Evolutionary conservation across 2,888 invertebrate species (phyloP).

Genomic region (Mantis religiosa): DNA sequence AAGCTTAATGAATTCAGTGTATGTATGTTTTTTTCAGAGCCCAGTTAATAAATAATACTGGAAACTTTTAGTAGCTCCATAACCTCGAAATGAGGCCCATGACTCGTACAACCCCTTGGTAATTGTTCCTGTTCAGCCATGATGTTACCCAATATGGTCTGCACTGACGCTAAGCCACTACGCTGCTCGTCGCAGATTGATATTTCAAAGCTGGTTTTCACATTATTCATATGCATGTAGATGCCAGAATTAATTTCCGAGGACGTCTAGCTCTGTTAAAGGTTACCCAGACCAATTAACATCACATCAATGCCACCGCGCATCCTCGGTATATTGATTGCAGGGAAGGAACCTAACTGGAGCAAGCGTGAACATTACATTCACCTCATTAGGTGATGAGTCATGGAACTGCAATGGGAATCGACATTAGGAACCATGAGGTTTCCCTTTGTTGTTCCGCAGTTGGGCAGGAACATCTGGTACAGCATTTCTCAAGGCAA

Average conservation of each 20-base stretch:
- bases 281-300: not conserved
- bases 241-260: not conserved
- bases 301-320: not conserved
- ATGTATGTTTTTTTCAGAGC: too few species aligned
- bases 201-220: not conserved
- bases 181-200: not conserved
- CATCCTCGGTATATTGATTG: not conserved
- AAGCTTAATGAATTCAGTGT: too few species aligned
- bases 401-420: not conserved
- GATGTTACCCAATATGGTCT: not conserved
- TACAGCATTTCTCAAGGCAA: not conserved
- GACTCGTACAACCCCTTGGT: not conserved
- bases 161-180: not conserved
- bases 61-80: too few species aligned
- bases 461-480: not conserved
- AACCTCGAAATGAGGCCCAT: too few species aligned
- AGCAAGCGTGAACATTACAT: not conserved
- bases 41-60: too few species aligned
- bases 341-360: not conserved
- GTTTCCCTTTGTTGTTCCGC: not conserved
- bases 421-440: not conserved
- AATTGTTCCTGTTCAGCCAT: too few species aligned
- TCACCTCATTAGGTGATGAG: not conserved
- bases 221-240: not conserved
- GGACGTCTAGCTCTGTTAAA: not conserved